Conservation (phyloP, 2,888 invertebrate genomes). For the Netelia inedita region DNA sequence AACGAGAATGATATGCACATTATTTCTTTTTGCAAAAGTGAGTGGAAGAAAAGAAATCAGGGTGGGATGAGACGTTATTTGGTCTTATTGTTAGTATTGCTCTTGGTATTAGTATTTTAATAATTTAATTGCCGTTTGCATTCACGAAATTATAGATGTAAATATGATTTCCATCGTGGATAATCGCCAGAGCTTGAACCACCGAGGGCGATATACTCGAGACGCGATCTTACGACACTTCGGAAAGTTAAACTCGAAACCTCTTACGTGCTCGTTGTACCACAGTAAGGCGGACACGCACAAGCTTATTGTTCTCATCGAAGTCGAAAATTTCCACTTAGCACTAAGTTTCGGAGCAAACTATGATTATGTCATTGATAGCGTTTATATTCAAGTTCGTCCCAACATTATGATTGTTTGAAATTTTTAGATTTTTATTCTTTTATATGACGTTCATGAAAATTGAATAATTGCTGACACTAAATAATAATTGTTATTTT, state of each 20-base stretch:
- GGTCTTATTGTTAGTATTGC: too few relatives aligned
- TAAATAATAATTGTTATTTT: too few relatives aligned
- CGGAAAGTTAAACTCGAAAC: conserved; percentile 67
- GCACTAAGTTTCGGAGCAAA: conserved; percentile 74
- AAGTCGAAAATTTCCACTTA: conserved; percentile 73
- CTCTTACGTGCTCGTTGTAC: conserved; percentile 49
- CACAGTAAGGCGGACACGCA: conserved; percentile 27
- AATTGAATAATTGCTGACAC: not conserved
- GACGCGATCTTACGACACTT: conserved; percentile 70
- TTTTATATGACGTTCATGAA: not conserved
- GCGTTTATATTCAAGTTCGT: conserved; percentile 4
- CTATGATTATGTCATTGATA: conserved; percentile 71
- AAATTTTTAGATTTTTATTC: not conserved
- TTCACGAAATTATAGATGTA: too few relatives aligned
- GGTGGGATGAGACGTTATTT: too few relatives aligned
- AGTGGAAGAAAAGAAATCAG: too few relatives aligned
- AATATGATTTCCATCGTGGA: not conserved
- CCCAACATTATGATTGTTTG: not conserved
- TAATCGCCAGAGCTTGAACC: not conserved
- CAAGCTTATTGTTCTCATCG: conserved; percentile 41
- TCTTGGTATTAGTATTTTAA: too few relatives aligned
- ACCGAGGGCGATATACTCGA: not conserved
- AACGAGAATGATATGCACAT: too few relatives aligned
- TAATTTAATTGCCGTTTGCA: too few relatives aligned
- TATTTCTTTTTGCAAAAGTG: too few relatives aligned